phyloP scores from a whole-genome alignment of 2,113 vertebrate genomes.

The Malaclemys terrapin region DNA sequence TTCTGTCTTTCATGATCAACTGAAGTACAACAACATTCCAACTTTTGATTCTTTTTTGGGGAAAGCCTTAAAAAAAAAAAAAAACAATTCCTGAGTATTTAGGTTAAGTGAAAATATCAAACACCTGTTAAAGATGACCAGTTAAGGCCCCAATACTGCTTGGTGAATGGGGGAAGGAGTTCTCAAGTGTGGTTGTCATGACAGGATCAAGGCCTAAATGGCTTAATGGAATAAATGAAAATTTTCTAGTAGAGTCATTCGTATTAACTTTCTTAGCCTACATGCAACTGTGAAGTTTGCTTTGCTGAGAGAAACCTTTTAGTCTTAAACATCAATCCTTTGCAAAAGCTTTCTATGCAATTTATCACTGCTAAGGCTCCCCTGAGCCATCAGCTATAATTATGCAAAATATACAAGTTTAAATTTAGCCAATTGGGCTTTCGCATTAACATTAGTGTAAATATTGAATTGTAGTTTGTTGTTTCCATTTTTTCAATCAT shows the following conservation, averaged over 20 bases:
- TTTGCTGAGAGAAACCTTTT: constrained; percentile 50
- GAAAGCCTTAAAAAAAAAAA: constrained; percentile 55
- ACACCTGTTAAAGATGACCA: background rate
- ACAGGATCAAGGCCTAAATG: constrained; percentile 20
- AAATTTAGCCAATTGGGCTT: constrained; percentile 25
- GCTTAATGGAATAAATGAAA: constrained; percentile 44
- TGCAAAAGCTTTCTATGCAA: constrained; percentile 57
- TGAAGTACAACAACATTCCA: constrained; percentile 40
- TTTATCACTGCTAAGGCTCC: constrained; percentile 42
- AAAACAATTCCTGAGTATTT: constrained; percentile 80
- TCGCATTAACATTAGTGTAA: background rate
- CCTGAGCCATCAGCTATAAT: constrained; percentile 14
- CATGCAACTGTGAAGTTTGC: constrained; percentile 37
- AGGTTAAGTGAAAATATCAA: constrained; percentile 46
- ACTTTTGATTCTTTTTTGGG: constrained; percentile 56
- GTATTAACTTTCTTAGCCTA: constrained; percentile 41
- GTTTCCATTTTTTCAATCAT: constrained; percentile 4
- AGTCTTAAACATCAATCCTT: constrained; percentile 33
- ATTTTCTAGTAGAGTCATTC: constrained; percentile 11
- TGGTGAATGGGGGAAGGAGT: constrained; percentile 1
- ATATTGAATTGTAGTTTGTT: constrained; percentile 3
- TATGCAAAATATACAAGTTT: constrained; percentile 19
- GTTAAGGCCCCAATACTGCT: constrained; percentile 8
- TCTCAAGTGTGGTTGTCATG: background rate
- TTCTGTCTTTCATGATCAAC: constrained; percentile 25